phyloP scores from a whole-genome alignment of 2,797 vertebrate genomes.

The Pseudochirops cupreus region DNA sequence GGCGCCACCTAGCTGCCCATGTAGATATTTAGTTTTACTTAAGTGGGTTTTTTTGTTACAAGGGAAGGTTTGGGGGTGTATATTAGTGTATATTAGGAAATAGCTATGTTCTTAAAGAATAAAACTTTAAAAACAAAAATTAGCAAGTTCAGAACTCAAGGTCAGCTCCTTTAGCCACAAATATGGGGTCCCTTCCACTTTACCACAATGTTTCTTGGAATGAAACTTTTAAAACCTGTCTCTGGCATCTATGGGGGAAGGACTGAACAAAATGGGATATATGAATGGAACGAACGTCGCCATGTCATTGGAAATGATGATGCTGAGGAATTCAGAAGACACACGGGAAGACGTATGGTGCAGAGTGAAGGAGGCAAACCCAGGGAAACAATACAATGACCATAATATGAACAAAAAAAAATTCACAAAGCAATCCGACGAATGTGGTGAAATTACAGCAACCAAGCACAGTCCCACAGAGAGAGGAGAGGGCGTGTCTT shows the following conservation, averaged over 20 bases:
- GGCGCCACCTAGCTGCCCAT: neutral
- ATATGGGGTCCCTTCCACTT: too few relatives aligned
- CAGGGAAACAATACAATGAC: neutral
- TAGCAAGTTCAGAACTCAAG: neutral
- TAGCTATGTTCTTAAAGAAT: neutral
- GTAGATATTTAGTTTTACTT: neutral
- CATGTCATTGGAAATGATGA: neutral
- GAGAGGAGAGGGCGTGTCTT: neutral
- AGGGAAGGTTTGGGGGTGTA: neutral
- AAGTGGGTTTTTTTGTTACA: neutral
- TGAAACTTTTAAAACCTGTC: neutral
- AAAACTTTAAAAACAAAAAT: neutral
- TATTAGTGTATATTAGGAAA: neutral
- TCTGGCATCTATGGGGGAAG: neutral
- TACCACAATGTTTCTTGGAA: neutral
- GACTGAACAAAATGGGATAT: neutral
- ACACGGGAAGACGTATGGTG: neutral
- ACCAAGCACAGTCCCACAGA: neutral
- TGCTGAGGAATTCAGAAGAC: neutral
- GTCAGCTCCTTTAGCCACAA: too few relatives aligned
- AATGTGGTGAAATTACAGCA: neutral
- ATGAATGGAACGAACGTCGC: neutral
- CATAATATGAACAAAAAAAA: neutral
- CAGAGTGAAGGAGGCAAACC: neutral
- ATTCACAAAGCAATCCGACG: neutral